These are phyloP conservation scores for Lordiphosa fenestrarum DNA, from an alignment of 2,888 invertebrate species.

Conservation along the genomic window DNA sequence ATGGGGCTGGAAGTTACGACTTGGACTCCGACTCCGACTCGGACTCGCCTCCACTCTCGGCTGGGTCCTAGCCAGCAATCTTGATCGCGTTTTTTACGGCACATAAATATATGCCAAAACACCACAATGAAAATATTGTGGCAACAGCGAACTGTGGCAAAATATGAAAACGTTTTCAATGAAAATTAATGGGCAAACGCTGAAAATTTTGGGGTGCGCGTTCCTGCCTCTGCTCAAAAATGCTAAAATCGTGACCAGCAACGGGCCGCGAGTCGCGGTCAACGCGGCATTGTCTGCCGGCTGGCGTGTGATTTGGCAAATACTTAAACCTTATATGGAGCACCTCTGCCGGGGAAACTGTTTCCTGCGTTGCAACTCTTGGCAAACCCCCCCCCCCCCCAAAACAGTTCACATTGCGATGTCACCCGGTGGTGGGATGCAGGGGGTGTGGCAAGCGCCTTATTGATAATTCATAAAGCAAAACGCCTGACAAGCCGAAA, in stretches of 20 bases:
- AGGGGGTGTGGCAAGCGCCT: constrained; percentile 46
- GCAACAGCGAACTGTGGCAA: constrained; percentile 64
- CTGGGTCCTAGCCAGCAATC: constrained; percentile 48
- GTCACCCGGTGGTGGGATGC: constrained; percentile 22
- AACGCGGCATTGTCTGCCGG: constrained; percentile 53
- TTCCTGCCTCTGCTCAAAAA: constrained; percentile 77
- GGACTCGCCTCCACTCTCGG: constrained; percentile 49
- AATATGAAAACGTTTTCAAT: constrained; percentile 76
- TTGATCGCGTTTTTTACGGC: constrained; percentile 76
- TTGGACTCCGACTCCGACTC: constrained; percentile 34
- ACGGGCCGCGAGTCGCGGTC: constrained; percentile 26
- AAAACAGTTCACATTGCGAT: constrained; percentile 41
- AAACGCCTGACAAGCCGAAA: constrained; percentile 33
- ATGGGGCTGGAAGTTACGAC: constrained; percentile 25
- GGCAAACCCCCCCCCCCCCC: constrained; percentile 14
- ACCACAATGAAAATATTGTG: constrained; percentile 71
- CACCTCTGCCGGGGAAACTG: constrained; percentile 54
- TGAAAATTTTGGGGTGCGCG: constrained; percentile 72
- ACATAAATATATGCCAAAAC: constrained; percentile 76
- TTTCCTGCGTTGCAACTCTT: constrained; percentile 61
- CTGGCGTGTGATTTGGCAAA: constrained; percentile 72
- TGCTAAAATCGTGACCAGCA: constrained; percentile 79
- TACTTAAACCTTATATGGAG: constrained; percentile 74
- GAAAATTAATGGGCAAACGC: constrained; percentile 73
- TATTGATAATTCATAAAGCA: constrained; percentile 72